Evolutionary conservation across 2,888 invertebrate genomes (phyloP).

Genomic region (Ennomos quercinarius): DNA sequence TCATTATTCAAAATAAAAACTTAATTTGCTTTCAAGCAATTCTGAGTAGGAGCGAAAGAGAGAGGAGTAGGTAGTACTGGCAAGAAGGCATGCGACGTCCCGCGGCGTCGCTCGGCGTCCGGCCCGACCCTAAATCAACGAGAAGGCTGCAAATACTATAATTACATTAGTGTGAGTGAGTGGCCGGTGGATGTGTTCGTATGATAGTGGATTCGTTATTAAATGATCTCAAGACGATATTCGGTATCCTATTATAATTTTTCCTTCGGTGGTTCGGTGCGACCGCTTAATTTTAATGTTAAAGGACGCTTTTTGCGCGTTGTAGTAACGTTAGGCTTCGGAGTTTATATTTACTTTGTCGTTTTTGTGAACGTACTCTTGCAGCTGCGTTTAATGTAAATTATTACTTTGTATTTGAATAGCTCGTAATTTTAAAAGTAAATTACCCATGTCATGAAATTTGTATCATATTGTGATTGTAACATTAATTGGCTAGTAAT

Average conservation of each 20-base stretch:
- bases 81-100: conserved; percentile 4
- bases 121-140: conserved; percentile 28
- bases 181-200: conserved; percentile 55
- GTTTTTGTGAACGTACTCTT: conserved; percentile 71
- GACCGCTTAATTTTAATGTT: conserved; percentile 75
- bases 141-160: conserved; percentile 46
- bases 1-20: no score
- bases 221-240: conserved; percentile 84
- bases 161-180: conserved; percentile 44
- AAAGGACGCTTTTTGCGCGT: conserved; percentile 83
- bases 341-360: conserved; percentile 72
- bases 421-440: conserved; percentile 62
- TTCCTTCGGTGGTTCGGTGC: conserved; percentile 59
- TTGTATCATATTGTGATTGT: conserved; percentile 54
- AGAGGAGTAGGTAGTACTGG: not conserved
- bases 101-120: not conserved
- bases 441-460: conserved; percentile 64
- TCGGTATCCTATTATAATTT: conserved; percentile 79
- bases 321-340: conserved; percentile 75
- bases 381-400: conserved; percentile 76
- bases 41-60: no score
- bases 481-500: conserved; percentile 48
- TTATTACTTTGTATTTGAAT: conserved; percentile 71
- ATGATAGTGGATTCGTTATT: conserved; percentile 68
- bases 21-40: no score